Base-by-base conservation (phyloP, 2,797 vertebrate genomes). In the Brotula barbata region DNA sequence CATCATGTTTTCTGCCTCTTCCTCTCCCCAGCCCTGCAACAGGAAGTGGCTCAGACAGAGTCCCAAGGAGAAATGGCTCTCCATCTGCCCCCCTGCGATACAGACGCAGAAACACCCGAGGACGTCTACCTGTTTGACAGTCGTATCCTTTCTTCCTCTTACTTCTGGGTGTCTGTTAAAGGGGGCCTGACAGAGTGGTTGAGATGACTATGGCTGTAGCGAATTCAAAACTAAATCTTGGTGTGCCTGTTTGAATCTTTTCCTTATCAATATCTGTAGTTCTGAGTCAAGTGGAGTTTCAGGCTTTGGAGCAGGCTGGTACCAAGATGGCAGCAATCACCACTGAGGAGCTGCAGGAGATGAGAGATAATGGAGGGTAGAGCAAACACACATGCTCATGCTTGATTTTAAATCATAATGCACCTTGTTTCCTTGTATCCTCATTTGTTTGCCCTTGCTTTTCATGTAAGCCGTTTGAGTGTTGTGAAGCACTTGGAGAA, bases 81-180 rank as follows among this genome's bases (percentile, higher is more conserved):
- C 11, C 92, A 92, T 73, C 90, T 98, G 14, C 97, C 96, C 1
- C 93, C 90, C 0, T 94, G 93, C 84, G 75, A 95, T 1, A 56
- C 83, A 48, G 86, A 92, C 0, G 94, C 94, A 1, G 63, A 89
- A n/a, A 91, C 41, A 36, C 89, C 85, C 1, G 93, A 95, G 72
- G 53, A 94, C 0, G 92, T 98, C n/a, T 99, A 98, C 80, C 88
- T 67, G 19, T 94, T 98, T 68, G 90, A 95, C 15, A 86, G 93
- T 48, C 65, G 96, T 97, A 99, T 99, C 95, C 78, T 97, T 92
- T n/a, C 33, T 28, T 44, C 6, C 4, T 0, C 63, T 5, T 8
- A 2, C 45, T 14, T 40, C 11, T 8, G 20, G 16, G 20, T 28
- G 44, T 12, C 3, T n/a, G 7, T n/a, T 7, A 46, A 0, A 6